Percentiles rank a stretch among this genome's conserved stretches.
Evolutionary conservation across 2,888 invertebrate genomes (phyloP).

Genomic region (Spodoptera exigua): DNA sequence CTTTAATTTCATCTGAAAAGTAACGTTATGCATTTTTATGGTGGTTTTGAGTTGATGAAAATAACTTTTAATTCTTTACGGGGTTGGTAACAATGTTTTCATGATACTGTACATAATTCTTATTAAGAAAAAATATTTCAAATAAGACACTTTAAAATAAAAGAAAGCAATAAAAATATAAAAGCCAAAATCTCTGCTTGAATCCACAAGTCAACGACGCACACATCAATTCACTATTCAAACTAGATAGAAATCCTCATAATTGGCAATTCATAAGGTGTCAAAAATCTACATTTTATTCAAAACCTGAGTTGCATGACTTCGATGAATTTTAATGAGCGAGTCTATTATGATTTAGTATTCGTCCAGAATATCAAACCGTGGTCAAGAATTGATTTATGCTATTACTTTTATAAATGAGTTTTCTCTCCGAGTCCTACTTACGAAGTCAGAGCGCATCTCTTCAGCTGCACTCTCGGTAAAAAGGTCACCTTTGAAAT

Average conservation of each 20-base stretch:
- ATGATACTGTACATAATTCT: too few species aligned
- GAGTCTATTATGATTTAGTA: slow-evolving; percentile 73
- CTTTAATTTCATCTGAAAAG: slow-evolving; percentile 72
- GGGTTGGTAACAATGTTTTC: too few species aligned
- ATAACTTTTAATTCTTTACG: not conserved
- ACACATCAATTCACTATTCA: slow-evolving; percentile 32
- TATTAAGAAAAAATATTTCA: too few species aligned
- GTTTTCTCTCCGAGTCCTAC: slow-evolving; percentile 62
- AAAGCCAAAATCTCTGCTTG: not conserved
- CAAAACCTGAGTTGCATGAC: slow-evolving; percentile 69
- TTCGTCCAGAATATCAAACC: slow-evolving; percentile 69
- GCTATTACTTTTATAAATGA: slow-evolving; percentile 73
- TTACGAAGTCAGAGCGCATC: slow-evolving; percentile 52
- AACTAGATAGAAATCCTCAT: slow-evolving; percentile 30
- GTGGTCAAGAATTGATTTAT: slow-evolving; percentile 77
- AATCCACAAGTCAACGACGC: slow-evolving; percentile 12
- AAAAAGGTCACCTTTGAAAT: slow-evolving; percentile 33
- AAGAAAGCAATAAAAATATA: too few species aligned
- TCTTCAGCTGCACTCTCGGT: slow-evolving; percentile 43
- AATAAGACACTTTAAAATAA: too few species aligned
- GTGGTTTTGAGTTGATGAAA: not conserved
- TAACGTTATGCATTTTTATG: slow-evolving; percentile 39
- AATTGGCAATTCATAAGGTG: slow-evolving; percentile 60
- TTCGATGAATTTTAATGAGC: slow-evolving; percentile 75
- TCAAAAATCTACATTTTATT: slow-evolving; percentile 65